Evolutionary conservation across 2,113 vertebrate genomes (phyloP).

Genomic region (Carettochelys insculpta): DNA sequence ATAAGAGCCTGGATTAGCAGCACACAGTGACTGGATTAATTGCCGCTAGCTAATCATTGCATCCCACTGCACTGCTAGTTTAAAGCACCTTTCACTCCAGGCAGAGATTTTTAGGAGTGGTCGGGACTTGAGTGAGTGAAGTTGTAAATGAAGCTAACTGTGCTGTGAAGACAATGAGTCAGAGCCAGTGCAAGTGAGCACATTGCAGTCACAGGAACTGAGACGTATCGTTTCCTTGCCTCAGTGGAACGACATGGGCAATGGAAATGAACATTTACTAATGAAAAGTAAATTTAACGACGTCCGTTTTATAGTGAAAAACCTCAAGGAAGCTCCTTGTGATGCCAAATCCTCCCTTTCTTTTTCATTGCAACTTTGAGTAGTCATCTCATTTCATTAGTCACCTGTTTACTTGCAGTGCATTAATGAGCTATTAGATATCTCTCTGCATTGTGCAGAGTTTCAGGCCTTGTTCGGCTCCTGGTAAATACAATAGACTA

Average conservation of each 20-base stretch:
- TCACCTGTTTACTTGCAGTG: not conserved
- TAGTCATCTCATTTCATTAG: not conserved
- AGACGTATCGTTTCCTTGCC: not conserved
- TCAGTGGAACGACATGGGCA: not conserved
- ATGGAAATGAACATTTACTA: not conserved
- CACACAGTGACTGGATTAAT: not conserved
- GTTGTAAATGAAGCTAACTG: not conserved
- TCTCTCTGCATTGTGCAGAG: not conserved
- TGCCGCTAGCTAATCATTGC: not conserved
- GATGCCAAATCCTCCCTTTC: not conserved
- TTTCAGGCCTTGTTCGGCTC: not conserved
- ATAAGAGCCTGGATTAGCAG: too few species aligned
- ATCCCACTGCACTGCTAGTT: not conserved
- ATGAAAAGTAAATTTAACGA: not conserved
- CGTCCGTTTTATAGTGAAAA: not conserved
- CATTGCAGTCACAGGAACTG: not conserved
- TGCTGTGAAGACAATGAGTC: not conserved
- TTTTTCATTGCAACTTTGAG: not conserved
- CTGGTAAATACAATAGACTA: not conserved
- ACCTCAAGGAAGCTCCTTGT: not conserved
- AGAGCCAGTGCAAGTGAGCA: not conserved
- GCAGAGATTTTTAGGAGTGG: not conserved
- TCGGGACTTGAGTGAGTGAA: not conserved
- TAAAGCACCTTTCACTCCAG: not conserved
- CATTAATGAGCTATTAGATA: not conserved